These are phyloP conservation scores for Erebia epiphron DNA, from an alignment of 2,888 invertebrate species.

Conservation along the genomic window DNA sequence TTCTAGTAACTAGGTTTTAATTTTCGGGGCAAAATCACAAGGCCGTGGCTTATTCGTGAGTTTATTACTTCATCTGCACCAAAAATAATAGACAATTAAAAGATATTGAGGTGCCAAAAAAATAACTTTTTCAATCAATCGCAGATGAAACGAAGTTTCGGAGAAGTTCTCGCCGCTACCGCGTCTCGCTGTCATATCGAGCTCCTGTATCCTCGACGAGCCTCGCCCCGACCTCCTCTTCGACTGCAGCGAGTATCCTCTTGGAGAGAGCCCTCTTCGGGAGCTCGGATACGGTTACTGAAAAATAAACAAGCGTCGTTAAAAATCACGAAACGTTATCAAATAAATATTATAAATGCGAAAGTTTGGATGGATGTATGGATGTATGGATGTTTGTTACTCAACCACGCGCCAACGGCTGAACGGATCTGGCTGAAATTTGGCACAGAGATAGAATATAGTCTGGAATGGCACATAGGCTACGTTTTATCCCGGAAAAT, in stretches of 20 bases:
- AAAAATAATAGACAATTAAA: background rate
- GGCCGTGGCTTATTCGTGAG: background rate
- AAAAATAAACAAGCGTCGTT: background rate
- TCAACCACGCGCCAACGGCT: too few species aligned
- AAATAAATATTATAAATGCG: too few species aligned
- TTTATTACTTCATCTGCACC: conserved; percentile 4
- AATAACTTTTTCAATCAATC: conserved; percentile 37
- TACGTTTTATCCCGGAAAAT: too few species aligned
- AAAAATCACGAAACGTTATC: background rate
- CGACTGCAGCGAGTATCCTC: background rate
- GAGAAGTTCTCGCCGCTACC: conserved; percentile 16
- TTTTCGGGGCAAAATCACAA: background rate
- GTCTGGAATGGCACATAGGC: too few species aligned
- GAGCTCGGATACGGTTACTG: background rate
- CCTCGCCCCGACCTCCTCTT: background rate
- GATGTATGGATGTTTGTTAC: too few species aligned
- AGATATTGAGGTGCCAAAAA: background rate
- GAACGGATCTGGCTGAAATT: too few species aligned
- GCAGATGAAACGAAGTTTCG: conserved; percentile 26
- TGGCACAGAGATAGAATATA: too few species aligned
- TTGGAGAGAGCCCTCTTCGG: conserved; percentile 1
- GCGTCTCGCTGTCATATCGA: conserved; percentile 50
- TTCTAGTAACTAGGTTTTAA: background rate
- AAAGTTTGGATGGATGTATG: too few species aligned
- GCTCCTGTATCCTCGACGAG: too few species aligned